Percentiles rank a stretch among this genome's conserved stretches.
Evolutionary conservation across 2,113 vertebrate species (phyloP).

Genomic region (Rhea americana): DNA sequence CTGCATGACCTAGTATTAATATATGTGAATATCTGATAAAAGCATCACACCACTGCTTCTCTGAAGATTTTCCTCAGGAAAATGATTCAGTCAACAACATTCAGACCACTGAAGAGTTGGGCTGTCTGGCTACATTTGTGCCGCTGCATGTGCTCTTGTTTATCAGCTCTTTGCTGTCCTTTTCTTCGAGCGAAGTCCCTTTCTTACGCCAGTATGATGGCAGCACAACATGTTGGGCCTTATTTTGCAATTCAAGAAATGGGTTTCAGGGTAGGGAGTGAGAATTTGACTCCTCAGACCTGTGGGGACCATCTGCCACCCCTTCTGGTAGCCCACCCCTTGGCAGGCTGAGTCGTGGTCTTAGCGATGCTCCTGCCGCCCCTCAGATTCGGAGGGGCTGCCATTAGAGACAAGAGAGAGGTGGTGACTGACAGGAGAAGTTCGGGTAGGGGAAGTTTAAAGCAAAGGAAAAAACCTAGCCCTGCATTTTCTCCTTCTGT

Average conservation of each 20-base stretch:
- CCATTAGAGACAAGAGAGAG: not conserved
- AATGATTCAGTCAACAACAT: not conserved
- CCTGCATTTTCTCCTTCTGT: not conserved
- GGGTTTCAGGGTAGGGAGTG: not conserved
- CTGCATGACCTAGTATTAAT: not conserved
- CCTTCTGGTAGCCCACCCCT: not conserved
- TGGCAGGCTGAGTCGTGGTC: not conserved
- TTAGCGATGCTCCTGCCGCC: not conserved
- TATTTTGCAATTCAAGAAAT: conserved; percentile 16
- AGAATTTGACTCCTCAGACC: not conserved
- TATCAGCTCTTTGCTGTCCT: conserved; percentile 17
- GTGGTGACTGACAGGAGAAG: conserved; percentile 32
- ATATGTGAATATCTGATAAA: not conserved
- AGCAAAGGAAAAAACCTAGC: not conserved
- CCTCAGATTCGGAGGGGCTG: not conserved
- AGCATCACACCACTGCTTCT: not conserved
- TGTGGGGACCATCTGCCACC: not conserved
- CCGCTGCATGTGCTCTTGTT: not conserved
- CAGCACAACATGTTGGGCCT: not conserved
- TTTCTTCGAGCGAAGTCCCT: not conserved
- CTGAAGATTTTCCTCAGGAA: conserved; percentile 37
- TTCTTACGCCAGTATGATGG: not conserved
- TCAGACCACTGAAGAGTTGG: not conserved
- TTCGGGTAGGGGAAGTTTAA: not conserved
- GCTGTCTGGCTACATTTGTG: not conserved